phyloP scores from a whole-genome alignment of 2,113 vertebrate species.

The Agapornis roseicollis region DNA sequence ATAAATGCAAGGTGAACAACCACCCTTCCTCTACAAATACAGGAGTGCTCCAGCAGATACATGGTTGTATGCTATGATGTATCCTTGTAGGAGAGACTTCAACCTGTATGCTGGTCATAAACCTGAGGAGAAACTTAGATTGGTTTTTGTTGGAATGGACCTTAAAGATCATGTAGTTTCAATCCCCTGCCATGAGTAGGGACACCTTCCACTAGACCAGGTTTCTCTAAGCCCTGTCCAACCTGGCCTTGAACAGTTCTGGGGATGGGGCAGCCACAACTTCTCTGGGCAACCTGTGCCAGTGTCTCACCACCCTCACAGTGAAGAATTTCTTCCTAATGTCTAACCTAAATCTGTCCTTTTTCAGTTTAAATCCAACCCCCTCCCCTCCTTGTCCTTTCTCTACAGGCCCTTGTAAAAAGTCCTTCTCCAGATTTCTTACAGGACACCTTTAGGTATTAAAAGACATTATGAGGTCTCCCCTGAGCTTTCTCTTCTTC shows the following conservation, averaged over 20 bases:
- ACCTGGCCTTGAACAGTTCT: not conserved
- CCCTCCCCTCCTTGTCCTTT: not conserved
- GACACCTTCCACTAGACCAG: not conserved
- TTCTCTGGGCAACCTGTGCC: not conserved
- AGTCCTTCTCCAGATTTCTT: not conserved
- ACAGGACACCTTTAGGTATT: not conserved
- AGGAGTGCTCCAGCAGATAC: not conserved
- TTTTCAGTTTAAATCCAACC: not conserved
- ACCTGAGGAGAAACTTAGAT: not conserved
- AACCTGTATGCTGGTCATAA: not conserved
- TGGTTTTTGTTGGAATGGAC: not conserved
- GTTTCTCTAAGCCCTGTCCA: not conserved
- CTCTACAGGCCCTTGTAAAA: not conserved
- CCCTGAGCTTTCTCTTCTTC: not conserved
- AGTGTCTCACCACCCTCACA: not conserved
- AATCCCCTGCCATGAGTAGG: not conserved
- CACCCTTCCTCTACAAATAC: not conserved
- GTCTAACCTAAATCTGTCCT: not conserved
- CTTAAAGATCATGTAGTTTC: not conserved
- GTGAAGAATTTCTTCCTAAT: not conserved
- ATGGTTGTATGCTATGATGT: not conserved
- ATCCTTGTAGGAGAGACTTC: not conserved
- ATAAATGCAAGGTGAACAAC: not conserved
- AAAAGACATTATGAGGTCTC: not conserved
- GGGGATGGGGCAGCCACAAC: not conserved